Base-by-base conservation (phyloP, 37 sponge, comb jelly and placozoan species). In the Ianthella basta region DNA sequence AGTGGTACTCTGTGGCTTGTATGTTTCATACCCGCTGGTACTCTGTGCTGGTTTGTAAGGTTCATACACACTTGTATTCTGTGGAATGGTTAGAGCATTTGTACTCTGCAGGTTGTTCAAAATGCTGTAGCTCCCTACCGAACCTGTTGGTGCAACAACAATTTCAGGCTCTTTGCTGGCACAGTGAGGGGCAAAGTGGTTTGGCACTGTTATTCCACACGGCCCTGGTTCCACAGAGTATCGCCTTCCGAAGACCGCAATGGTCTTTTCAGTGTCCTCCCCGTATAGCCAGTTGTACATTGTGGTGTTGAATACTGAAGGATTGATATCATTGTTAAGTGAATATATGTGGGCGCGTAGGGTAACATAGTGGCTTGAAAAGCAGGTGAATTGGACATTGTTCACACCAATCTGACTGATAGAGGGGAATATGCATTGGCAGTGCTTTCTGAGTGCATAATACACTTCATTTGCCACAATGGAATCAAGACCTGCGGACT, bases 221-320 rank as follows among this genome's bases (percentile, higher is more conserved):
- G 70, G 33, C 4, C 70, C 70, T 32, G 70, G 70, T 30, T 69
- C 70, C 35, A 69, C 70, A 18, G 33, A 34, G 34, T 69, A 69
- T 33, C 27, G 29, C 34, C 33, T 69, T 30, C 70, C 70, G 4
- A 16, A 32, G 6, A 35, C 35, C 10, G 34, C 27, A 35, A 69
- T 69, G 1, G 70, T 69, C 15, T 69, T 69, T 29, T 69, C 34
- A 5, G 29, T 69, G 70, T 69, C 34, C 18, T 32, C 10, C 15
- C 34, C 70, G 1, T 30, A 33, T 30, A 69, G 34, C 70, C 70
- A 69, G 6, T 13, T 2, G 1, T 1, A 27, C 35, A 69, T 16
- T 6, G 70, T 33, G 12, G 33, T 30, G 33, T 34, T 35, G 10
- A 69, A 35, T 13, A 16, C 34, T 15, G 35, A 14, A 16, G 70